These are phyloP conservation scores for Synergus umbraculus DNA, from an alignment of 2,888 invertebrate genomes.

Conservation along the genomic window DNA sequence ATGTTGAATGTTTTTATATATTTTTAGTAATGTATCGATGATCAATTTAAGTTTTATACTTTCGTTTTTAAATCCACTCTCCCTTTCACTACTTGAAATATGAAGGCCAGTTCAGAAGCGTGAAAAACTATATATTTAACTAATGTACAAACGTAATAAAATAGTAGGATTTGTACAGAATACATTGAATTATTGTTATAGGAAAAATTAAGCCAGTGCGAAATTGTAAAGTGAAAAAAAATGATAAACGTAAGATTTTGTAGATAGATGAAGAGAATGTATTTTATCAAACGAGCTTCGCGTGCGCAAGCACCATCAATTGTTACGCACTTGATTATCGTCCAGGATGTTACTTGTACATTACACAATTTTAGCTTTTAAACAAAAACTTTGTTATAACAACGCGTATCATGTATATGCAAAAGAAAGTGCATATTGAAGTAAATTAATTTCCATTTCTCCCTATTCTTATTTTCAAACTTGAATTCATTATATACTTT, in stretches of 20 bases:
- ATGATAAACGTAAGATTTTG: constrained; percentile 60
- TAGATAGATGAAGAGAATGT: constrained; percentile 62
- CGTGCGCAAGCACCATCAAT: constrained; percentile 65
- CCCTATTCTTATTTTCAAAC: neutral
- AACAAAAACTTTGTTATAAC: neutral
- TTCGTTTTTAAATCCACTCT: neutral
- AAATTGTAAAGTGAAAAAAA: constrained; percentile 54
- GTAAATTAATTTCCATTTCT: constrained; percentile 9
- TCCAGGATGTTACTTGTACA: constrained; percentile 51
- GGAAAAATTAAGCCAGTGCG: constrained; percentile 54
- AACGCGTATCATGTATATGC: neutral
- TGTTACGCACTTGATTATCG: constrained; percentile 60
- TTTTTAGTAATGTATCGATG: neutral
- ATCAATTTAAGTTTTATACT: neutral
- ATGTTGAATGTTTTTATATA: neutral
- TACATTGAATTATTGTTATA: constrained; percentile 67
- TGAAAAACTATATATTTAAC: constrained; percentile 45
- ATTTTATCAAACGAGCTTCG: constrained; percentile 73
- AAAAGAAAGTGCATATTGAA: neutral
- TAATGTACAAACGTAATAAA: constrained; percentile 59
- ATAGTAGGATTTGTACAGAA: constrained; percentile 73
- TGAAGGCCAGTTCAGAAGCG: constrained; percentile 9
- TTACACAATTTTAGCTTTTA: constrained; percentile 18
- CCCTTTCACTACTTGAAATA: neutral
- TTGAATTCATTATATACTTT: neutral